Percentiles rank a stretch among this genome's conserved stretches.
Conservation (phyloP, 2,113 vertebrate species). For the Emydocephalus ijimae region DNA sequence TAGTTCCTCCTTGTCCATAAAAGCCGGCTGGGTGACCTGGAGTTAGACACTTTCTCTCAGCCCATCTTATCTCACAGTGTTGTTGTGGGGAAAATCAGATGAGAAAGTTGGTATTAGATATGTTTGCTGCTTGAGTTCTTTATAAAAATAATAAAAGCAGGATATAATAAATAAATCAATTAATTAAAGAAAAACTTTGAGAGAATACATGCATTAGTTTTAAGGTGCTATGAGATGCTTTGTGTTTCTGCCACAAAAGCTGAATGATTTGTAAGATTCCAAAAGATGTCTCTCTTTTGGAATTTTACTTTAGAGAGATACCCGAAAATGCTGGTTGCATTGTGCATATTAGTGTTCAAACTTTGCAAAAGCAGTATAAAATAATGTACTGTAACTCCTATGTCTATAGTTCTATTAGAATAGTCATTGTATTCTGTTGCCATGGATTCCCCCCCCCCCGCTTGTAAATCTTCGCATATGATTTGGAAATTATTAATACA, state of each 20-base stretch:
- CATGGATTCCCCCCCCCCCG: slow-evolving; percentile 16
- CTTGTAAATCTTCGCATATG: neutral
- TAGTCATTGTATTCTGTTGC: slow-evolving; percentile 43
- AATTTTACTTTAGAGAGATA: neutral
- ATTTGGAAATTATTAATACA: neutral
- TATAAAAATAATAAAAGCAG: neutral
- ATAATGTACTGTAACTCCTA: slow-evolving; percentile 38
- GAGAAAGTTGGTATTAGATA: neutral
- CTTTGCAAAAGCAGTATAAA: neutral
- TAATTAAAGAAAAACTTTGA: neutral
- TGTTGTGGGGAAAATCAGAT: neutral
- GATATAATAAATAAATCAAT: neutral
- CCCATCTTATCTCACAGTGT: neutral
- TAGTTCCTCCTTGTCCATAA: neutral
- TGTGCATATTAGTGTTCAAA: neutral
- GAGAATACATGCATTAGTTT: neutral
- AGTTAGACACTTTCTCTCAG: neutral
- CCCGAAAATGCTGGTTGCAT: neutral
- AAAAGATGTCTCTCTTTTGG: neutral
- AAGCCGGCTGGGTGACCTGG: neutral
- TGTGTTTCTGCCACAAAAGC: neutral
- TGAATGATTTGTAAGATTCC: neutral
- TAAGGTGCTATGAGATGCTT: neutral
- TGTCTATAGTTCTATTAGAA: slow-evolving; percentile 45
- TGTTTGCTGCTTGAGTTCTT: neutral